Conservation (phyloP, 2,113 vertebrate species). For the Nipponia nippon region DNA sequence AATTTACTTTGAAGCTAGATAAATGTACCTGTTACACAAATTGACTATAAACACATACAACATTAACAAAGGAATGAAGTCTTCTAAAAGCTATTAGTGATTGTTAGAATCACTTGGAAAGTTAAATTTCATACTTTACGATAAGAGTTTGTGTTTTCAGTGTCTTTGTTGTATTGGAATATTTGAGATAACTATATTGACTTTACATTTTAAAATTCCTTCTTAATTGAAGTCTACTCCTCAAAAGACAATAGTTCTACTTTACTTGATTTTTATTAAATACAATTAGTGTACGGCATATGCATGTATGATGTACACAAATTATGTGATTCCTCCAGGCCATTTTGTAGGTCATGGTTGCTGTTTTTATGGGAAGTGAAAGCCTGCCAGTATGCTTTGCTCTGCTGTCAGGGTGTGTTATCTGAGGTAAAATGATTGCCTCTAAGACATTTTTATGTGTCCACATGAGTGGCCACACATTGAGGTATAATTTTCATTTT, state of each 20-base stretch:
- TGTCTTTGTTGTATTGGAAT: background rate
- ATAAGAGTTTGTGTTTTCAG: background rate
- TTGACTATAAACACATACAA: background rate
- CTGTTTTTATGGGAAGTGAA: slow-evolving; percentile 59
- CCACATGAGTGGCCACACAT: slow-evolving; percentile 78
- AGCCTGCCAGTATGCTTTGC: slow-evolving; percentile 57
- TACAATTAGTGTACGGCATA: slow-evolving; percentile 8
- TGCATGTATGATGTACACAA: slow-evolving; percentile 35
- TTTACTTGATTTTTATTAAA: slow-evolving; percentile 37
- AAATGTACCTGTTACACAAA: background rate
- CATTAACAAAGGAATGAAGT: background rate
- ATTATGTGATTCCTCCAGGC: slow-evolving; percentile 45
- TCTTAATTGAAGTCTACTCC: background rate
- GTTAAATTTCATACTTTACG: background rate
- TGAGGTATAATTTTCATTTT: slow-evolving; percentile 79
- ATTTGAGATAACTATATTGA: background rate
- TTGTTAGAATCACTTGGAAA: background rate
- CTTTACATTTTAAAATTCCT: slow-evolving; percentile 8
- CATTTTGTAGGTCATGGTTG: slow-evolving; percentile 55
- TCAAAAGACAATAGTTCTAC: slow-evolving; percentile 25
- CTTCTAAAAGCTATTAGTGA: background rate
- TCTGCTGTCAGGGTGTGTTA: slow-evolving; percentile 74
- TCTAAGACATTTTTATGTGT: slow-evolving; percentile 78
- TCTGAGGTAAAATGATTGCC: slow-evolving; percentile 77
- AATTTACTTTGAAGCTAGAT: background rate